Percentiles rank a stretch among this genome's conserved stretches.
These are phyloP conservation scores for Trichonephila clavata DNA, from an alignment of 1,140 invertebrate species.

Conservation along the genomic window DNA sequence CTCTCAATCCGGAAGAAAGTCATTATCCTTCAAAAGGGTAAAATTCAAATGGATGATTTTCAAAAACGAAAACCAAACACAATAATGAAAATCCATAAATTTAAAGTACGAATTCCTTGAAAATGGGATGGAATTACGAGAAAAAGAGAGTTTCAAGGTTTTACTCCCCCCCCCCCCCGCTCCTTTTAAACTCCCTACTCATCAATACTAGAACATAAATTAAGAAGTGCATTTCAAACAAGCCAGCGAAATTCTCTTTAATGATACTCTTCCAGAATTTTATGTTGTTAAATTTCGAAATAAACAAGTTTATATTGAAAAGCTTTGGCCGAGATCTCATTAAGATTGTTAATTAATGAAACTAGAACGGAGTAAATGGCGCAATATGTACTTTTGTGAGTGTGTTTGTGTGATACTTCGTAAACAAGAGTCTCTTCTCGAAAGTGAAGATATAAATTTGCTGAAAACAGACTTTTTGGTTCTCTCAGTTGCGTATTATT, in stretches of 20 bases:
- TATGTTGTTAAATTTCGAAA: background rate
- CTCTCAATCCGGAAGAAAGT: too few species aligned
- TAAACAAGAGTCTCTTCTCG: background rate
- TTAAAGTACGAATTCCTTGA: background rate
- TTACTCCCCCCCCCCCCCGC: too few species aligned
- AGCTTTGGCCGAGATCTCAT: background rate
- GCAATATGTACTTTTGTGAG: background rate
- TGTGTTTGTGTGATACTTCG: background rate
- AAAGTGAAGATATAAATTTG: background rate
- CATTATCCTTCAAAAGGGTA: too few species aligned
- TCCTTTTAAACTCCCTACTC: background rate
- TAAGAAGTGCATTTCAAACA: background rate
- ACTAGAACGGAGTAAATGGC: background rate
- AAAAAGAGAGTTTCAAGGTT: conserved; percentile 13
- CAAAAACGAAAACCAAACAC: background rate
- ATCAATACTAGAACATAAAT: background rate
- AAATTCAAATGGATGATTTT: background rate
- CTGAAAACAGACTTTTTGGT: background rate
- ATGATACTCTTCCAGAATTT: background rate
- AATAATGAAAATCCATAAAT: background rate
- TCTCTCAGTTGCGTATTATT: background rate
- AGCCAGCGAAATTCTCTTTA: background rate
- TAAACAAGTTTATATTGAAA: background rate
- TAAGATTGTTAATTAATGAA: conserved; percentile 2
- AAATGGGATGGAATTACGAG: background rate